A percentile compares a stretch with the other conserved stretches of the same genome.
These are phyloP conservation scores for Ferrisia virgata DNA, from an alignment of 2,888 invertebrate species.

Conservation along the genomic window DNA sequence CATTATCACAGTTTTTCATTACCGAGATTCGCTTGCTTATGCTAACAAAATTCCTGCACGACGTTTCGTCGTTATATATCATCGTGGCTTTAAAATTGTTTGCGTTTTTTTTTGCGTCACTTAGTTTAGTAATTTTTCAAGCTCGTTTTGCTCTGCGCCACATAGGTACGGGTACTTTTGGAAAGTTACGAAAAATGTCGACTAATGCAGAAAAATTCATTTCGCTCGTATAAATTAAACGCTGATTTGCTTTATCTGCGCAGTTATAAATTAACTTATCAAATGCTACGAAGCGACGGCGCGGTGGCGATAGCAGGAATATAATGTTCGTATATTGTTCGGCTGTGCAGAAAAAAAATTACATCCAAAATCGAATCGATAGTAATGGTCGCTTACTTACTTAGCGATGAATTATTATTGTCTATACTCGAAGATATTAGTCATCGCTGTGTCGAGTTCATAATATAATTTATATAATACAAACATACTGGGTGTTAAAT, in stretches of 20 bases:
- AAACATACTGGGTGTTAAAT: too few species aligned
- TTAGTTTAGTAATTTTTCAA: background rate
- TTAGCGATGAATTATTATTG: too few species aligned
- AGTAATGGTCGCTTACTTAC: too few species aligned
- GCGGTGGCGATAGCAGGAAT: too few species aligned
- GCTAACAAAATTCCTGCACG: background rate
- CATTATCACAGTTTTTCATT: background rate
- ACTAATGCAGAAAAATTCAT: slow-evolving; percentile 4
- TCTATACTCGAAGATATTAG: too few species aligned
- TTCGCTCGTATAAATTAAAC: background rate
- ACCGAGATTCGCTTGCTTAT: background rate
- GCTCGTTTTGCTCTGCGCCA: background rate
- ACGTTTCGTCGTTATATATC: background rate
- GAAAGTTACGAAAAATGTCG: background rate
- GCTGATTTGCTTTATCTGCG: background rate
- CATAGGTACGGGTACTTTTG: too few species aligned
- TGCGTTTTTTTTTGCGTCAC: background rate
- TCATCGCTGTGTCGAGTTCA: too few species aligned
- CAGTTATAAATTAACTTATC: background rate
- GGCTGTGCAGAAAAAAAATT: background rate
- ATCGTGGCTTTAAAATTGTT: background rate
- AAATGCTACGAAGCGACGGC: background rate
- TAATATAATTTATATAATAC: too few species aligned
- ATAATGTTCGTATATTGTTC: background rate
- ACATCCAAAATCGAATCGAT: too few species aligned